Percentiles rank a stretch among this genome's conserved stretches.
phyloP scores from a whole-genome alignment of 2,797 vertebrate genomes.

The Gymnodraco acuticeps region DNA sequence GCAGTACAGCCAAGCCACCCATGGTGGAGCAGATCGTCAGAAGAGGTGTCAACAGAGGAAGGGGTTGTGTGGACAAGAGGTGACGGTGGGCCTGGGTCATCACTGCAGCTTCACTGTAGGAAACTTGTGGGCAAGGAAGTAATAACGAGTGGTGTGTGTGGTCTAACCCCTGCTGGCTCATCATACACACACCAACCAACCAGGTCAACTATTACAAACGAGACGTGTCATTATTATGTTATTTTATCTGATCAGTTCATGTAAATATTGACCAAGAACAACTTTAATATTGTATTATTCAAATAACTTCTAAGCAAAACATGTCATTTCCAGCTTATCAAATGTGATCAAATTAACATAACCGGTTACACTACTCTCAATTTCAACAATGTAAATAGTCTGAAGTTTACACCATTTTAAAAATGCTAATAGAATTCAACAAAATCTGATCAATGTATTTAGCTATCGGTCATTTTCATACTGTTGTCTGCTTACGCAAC shows the following conservation, averaged over 20 bases:
- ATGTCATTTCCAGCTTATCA: background rate
- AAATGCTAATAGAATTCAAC: background rate
- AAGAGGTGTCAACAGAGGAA: constrained; percentile 76
- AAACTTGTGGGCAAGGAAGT: constrained; percentile 48
- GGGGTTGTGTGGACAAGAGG: constrained; percentile 48
- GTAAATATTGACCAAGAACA: background rate
- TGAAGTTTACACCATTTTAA: background rate
- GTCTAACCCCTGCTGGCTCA: constrained; percentile 44
- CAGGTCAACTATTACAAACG: background rate
- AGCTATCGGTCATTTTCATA: background rate
- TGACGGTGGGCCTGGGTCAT: constrained; percentile 44
- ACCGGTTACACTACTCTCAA: background rate
- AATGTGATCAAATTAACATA: background rate
- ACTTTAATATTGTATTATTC: background rate
- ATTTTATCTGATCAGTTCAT: background rate
- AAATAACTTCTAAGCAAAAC: background rate
- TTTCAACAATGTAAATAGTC: background rate
- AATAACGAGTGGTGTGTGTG: constrained; percentile 64
- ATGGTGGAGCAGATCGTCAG: constrained; percentile 50
- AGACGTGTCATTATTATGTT: background rate
- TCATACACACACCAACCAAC: constrained; percentile 14
- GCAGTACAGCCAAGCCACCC: constrained; percentile 55
- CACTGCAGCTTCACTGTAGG: constrained; percentile 36
- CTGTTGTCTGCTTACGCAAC: constrained; percentile 17
- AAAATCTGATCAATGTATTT: background rate